Evolutionary conservation across 2,888 invertebrate genomes (phyloP).

Genomic region (Thereva nobilitata): DNA sequence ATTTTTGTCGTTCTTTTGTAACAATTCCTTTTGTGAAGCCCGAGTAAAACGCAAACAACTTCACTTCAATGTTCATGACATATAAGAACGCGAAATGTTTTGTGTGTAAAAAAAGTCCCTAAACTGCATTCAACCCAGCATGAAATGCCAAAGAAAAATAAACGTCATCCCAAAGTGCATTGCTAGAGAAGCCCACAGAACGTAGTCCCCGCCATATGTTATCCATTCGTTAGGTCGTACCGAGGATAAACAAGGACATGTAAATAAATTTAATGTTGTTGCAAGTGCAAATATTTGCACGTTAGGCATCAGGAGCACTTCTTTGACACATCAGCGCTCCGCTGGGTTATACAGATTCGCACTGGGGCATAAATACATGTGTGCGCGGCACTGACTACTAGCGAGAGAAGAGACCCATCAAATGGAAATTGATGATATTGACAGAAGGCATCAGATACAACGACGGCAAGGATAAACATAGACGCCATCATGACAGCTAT

Average conservation of each 20-base stretch:
- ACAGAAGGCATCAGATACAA: not conserved
- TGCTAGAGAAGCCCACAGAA: no score
- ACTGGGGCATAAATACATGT: no score
- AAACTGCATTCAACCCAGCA: not conserved
- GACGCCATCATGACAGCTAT: no score
- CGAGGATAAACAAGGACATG: not conserved
- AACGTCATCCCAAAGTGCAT: no score
- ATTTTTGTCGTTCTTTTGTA: no score
- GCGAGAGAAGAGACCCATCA: not conserved
- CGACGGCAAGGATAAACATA: not conserved
- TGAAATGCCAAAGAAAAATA: not conserved
- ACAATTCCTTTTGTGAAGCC: no score
- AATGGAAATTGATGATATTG: conserved; percentile 21
- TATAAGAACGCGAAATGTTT: no score
- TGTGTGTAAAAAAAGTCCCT: not conserved
- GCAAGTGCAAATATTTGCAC: conserved; percentile 21
- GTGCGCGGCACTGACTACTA: no score
- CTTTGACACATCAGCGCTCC: conserved; percentile 15
- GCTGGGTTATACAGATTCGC: not conserved
- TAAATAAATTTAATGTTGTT: conserved; percentile 12
- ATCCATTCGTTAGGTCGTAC: not conserved
- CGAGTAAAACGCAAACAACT: no score
- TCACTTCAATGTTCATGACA: no score
- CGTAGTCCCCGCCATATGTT: not conserved
- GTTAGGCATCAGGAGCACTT: conserved; percentile 9